A percentile compares a stretch with the other conserved stretches of the same genome.
phyloP scores from a whole-genome alignment of 2,797 vertebrate genomes.

The Sebastes alutus region DNA sequence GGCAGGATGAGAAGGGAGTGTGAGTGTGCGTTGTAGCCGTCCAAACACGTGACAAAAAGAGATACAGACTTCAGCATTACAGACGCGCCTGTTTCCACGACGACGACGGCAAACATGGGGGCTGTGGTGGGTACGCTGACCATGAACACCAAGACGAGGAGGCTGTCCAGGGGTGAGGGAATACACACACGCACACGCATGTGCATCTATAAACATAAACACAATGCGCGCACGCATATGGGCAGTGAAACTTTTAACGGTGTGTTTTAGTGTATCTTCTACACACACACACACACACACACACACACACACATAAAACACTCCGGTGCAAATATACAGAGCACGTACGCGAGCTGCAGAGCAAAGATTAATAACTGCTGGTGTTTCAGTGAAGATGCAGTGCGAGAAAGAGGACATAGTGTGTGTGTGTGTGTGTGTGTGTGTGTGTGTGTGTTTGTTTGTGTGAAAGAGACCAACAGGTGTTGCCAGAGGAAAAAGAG shows the following conservation, averaged over 20 bases:
- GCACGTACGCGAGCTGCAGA: not conserved
- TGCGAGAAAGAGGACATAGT: not conserved
- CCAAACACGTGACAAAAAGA: constrained; percentile 72
- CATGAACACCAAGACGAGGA: constrained; percentile 92
- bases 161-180: constrained; percentile 93
- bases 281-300: not conserved
- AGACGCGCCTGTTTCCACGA: constrained; percentile 79
- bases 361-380: constrained; percentile 34
- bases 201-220: not conserved
- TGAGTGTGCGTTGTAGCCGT: constrained; percentile 41
- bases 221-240: not conserved
- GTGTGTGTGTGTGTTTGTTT: not conserved
- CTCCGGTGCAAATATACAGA: not conserved
- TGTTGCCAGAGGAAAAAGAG: constrained; percentile 27
- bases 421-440: not conserved
- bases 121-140: constrained; percentile 97
- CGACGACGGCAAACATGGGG: constrained; percentile 87
- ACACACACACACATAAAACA: not conserved
- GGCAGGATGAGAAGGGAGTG: constrained; percentile 46
- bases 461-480: constrained; percentile 56
- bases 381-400: constrained; percentile 26
- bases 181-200: constrained; percentile 15
- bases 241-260: constrained; percentile 25
- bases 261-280: not conserved
- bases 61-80: constrained; percentile 65